A percentile compares a stretch with the other conserved stretches of the same genome.
Conservation (phyloP, 2,797 vertebrate genomes). For the Craterocephalus amniculus region DNA sequence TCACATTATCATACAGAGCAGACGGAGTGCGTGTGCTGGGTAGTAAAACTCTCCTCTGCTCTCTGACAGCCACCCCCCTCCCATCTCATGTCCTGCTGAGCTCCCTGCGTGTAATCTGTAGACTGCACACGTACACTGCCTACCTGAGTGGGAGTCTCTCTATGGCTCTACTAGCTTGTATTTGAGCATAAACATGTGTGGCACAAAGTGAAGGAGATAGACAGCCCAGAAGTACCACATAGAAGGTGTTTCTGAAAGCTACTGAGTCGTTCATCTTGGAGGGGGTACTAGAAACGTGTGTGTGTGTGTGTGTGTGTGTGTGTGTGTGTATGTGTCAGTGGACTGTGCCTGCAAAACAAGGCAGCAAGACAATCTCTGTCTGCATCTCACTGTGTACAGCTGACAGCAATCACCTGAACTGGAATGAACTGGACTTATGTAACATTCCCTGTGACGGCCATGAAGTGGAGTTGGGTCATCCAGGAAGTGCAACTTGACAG, state of each 20-base stretch:
- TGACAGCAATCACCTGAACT: constrained; percentile 80
- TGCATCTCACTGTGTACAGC: constrained; percentile 70
- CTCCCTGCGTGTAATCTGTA: constrained; percentile 76
- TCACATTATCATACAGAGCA: constrained; percentile 84
- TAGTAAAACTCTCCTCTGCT: constrained; percentile 80
- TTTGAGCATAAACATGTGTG: constrained; percentile 29
- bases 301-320: not conserved
- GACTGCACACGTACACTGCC: constrained; percentile 78
- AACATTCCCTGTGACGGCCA: constrained; percentile 58
- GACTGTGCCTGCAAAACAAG: constrained; percentile 48
- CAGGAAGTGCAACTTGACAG: constrained; percentile 46
- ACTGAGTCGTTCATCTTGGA: constrained; percentile 30
- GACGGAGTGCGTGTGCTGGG: constrained; percentile 81
- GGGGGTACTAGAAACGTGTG: constrained; percentile 19
- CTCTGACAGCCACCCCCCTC: constrained; percentile 58
- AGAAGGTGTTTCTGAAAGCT: constrained; percentile 46
- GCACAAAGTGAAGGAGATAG: constrained; percentile 52
- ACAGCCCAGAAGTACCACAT: constrained; percentile 19
- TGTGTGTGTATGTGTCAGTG: not conserved
- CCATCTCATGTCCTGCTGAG: constrained; percentile 73
- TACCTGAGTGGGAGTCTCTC: constrained; percentile 75
- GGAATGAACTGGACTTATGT: constrained; percentile 73
- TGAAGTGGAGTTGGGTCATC: constrained; percentile 43
- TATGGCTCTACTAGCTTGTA: constrained; percentile 34
- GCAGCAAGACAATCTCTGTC: constrained; percentile 59